Base-by-base conservation (phyloP, 2,797 vertebrate genomes). In the Glyptemys insculpta region DNA sequence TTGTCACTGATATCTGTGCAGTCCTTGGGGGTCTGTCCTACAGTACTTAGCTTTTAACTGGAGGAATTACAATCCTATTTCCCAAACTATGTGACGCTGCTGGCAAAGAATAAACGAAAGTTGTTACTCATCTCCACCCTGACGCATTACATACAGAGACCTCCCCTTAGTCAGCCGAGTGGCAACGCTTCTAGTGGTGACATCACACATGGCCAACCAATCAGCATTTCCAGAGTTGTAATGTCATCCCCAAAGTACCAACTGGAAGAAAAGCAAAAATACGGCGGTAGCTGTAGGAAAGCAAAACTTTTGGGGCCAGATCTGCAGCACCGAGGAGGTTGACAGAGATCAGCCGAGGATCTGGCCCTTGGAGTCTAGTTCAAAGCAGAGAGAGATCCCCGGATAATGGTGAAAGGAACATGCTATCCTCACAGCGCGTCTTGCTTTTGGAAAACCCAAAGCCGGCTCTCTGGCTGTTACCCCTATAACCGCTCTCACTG, bases 381-480 rank as follows among this genome's bases (percentile, higher is more conserved):
- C 72, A 80, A 84, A 88, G 79, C 31, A 78, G 27, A 47, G 34
- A 2, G 76, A 31, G 50, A 74, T 1, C 21, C 54, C n/a, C 41
- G 49, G 31, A 34, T 21, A 49, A 50, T 83, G 81, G 68, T 0
- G 23, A 57, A 21, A 59, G 52, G 16, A 50, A 52, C 94, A 15
- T 41, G 50, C 21, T 2, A 0, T 4, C 0, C 27, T 3, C 9
- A 44, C 85, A 14, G 37, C 44, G 11, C 56, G 47, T 7, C 56
- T 41, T 2, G 1, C 6, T 4, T 76, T 79, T 2, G 76, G 16
- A 54, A 44, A 83, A n/a, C 72, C 79, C 21, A 0, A 0, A 3
- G 0, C 0, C 6, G 44, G 44, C 0, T 72, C n/a, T 44, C 25
- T 25, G 65, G n/a, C 18, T 12, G n/a, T 19, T 5, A 41, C 37